phyloP scores from a whole-genome alignment of 2,797 vertebrate species.

The Arctocebus calabarensis region DNA sequence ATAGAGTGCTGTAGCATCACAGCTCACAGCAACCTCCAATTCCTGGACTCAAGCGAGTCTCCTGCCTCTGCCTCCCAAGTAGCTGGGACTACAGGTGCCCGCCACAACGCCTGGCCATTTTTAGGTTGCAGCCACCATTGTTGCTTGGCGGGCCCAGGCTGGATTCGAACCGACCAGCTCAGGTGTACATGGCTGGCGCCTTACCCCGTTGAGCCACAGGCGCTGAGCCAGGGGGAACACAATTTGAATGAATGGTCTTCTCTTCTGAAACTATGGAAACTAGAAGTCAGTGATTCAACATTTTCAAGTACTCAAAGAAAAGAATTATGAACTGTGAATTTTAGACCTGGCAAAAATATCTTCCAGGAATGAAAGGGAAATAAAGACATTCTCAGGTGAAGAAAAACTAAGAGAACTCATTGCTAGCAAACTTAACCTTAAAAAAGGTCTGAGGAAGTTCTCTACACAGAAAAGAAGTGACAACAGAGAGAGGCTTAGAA shows the following conservation, averaged over 20 bases:
- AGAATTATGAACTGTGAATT: not conserved
- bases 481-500: not conserved
- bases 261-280: slow-evolving; percentile 46
- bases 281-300: not conserved
- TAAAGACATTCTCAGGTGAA: not conserved
- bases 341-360: not conserved
- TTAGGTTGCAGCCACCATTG: no score
- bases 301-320: slow-evolving; percentile 6
- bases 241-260: not conserved
- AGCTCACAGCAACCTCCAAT: no score
- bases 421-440: not conserved
- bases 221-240: no score
- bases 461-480: not conserved
- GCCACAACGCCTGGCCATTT: no score
- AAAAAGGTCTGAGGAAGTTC: not conserved
- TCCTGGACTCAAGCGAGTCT: no score
- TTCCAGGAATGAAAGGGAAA: not conserved
- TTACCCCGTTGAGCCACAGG: no score
- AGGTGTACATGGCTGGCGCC: no score
- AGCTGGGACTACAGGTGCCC: no score
- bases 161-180: no score
- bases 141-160: no score
- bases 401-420: not conserved
- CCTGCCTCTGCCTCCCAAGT: no score
- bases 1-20: no score